A percentile compares a stretch with the other conserved stretches of the same genome.
phyloP scores from a whole-genome alignment of 2,888 invertebrate species.

The Drosophila aldrichi region DNA sequence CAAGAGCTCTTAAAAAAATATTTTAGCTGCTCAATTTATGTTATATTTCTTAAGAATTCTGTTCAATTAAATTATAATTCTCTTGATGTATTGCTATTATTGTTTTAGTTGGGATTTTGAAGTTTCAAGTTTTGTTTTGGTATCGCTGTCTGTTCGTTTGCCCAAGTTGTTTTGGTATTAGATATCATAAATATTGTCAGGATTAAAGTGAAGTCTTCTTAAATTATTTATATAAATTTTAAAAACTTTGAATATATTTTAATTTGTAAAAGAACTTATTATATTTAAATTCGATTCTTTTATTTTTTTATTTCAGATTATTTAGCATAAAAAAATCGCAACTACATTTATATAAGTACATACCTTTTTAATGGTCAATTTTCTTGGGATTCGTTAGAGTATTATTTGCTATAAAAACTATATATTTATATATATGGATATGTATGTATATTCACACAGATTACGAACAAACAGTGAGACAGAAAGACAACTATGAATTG shows the following conservation, averaged over 20 bases:
- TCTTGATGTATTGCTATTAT: neutral
- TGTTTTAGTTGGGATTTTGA: neutral
- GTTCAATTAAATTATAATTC: neutral
- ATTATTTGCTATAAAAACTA: constrained; percentile 13
- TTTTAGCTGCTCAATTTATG: neutral
- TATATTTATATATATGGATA: constrained; percentile 10
- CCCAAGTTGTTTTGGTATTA: no score
- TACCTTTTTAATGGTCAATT: constrained; percentile 46
- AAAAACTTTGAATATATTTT: neutral
- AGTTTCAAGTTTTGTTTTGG: no score
- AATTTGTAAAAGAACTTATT: neutral
- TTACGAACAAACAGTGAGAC: constrained; percentile 15
- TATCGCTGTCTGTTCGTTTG: no score
- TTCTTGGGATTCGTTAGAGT: neutral
- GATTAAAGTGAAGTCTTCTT: no score
- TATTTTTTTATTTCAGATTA: neutral
- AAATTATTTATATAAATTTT: no score
- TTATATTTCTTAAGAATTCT: neutral
- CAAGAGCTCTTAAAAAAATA: neutral
- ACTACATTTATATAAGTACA: constrained; percentile 35
- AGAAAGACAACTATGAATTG: constrained; percentile 15
- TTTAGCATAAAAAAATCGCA: neutral
- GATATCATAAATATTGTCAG: no score
- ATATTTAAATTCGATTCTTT: neutral
- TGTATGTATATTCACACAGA: constrained; percentile 36